Conservation (phyloP, 1,140 invertebrate genomes). For the Drosophila bifasciata region DNA sequence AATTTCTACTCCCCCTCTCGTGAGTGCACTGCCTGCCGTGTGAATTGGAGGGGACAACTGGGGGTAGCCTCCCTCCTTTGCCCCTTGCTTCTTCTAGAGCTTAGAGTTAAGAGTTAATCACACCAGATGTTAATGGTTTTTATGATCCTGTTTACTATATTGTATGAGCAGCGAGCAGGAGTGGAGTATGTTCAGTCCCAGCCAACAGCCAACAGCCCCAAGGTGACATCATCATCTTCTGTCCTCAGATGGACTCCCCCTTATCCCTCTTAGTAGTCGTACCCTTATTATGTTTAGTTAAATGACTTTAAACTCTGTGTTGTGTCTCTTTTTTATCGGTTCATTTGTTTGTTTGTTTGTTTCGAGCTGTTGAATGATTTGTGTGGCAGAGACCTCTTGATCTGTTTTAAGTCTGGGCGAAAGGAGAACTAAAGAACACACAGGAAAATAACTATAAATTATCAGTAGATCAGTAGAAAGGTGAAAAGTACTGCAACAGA, state of each 20-base stretch:
- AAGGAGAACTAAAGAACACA: too few relatives aligned
- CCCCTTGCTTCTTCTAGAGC: conserved; percentile 47
- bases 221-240: conserved; percentile 69
- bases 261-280: too few relatives aligned
- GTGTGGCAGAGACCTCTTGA: conserved; percentile 15
- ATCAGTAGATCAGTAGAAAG: too few relatives aligned
- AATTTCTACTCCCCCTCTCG: conserved; percentile 23
- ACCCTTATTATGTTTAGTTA: conserved; percentile 39
- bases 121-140: conserved; percentile 83
- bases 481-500: too few relatives aligned
- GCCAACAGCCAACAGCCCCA: conserved; percentile 11
- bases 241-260: conserved; percentile 7
- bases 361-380: conserved; percentile 65
- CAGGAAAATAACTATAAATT: too few relatives aligned
- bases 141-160: conserved; percentile 75
- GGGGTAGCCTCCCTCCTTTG: conserved; percentile 46
- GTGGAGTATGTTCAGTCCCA: conserved; percentile 1
- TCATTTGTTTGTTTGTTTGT: conserved; percentile 57
- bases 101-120: conserved; percentile 78
- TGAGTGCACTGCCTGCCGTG: conserved; percentile 66
- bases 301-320: conserved; percentile 50
- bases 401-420: too few relatives aligned
- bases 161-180: neutral
- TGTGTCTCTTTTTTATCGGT: conserved; percentile 32
- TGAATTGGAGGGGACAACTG: conserved; percentile 61